phyloP scores from a whole-genome alignment of 2,797 vertebrate species.

The Anisognathus igniventris region DNA sequence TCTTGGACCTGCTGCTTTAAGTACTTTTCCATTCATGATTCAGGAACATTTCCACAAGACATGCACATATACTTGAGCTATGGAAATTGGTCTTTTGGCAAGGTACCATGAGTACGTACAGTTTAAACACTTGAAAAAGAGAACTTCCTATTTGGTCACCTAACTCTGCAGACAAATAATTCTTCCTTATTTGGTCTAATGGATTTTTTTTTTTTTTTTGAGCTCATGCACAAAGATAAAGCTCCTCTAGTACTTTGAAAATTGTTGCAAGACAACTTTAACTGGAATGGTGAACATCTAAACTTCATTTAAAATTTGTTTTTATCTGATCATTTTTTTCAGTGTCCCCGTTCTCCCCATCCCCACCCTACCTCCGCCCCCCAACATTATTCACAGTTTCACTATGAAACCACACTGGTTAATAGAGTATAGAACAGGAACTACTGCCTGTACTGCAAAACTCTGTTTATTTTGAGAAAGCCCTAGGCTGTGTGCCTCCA shows the following conservation, averaged over 20 bases:
- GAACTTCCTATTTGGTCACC: neutral
- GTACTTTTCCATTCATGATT: neutral
- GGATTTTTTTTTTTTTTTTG: neutral
- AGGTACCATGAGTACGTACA: neutral
- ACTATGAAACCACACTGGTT: neutral
- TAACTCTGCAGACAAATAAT: neutral
- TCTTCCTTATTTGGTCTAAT: neutral
- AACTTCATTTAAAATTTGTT: neutral
- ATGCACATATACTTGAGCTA: neutral
- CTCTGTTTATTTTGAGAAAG: neutral
- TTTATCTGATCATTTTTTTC: neutral
- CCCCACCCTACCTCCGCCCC: accelerated
- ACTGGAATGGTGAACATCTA: neutral
- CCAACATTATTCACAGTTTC: neutral
- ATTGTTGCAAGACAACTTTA: neutral
- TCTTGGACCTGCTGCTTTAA: neutral
- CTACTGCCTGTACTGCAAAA: neutral
- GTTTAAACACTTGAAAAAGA: neutral
- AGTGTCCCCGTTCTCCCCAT: accelerated
- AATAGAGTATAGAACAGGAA: neutral
- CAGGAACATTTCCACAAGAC: neutral
- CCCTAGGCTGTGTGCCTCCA: neutral
- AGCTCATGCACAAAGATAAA: neutral
- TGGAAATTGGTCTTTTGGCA: neutral
- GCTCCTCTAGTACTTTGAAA: neutral